Conservation (phyloP, 2,113 vertebrate genomes). For the Stomatorhinus ivindoensis region DNA sequence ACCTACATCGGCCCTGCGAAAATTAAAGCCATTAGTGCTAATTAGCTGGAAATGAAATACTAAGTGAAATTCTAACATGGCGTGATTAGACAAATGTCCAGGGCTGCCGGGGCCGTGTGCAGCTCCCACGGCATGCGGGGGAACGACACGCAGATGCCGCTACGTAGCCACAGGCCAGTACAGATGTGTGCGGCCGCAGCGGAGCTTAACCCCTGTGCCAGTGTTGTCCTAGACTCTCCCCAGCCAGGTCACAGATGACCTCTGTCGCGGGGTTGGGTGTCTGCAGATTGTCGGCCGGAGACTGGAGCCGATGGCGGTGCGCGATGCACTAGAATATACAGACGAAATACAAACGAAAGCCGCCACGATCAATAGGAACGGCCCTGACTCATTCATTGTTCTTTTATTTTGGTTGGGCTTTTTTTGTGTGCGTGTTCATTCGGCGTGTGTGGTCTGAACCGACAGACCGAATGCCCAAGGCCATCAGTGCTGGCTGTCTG, state of each 20-base stretch:
- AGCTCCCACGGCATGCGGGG: slow-evolving; percentile 31
- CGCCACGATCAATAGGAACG: background rate
- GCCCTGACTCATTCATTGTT: background rate
- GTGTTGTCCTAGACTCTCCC: background rate
- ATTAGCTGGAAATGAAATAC: slow-evolving; percentile 44
- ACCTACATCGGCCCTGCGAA: slow-evolving; percentile 42
- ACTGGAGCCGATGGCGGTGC: background rate
- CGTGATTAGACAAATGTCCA: slow-evolving; percentile 11
- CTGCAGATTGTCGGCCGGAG: background rate
- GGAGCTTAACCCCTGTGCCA: background rate
- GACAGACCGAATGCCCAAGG: background rate
- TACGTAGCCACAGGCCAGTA: background rate
- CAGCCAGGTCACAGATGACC: background rate
- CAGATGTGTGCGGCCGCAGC: background rate
- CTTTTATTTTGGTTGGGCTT: background rate
- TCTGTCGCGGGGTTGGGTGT: background rate
- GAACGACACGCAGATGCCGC: slow-evolving; percentile 3
- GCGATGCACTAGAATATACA: background rate
- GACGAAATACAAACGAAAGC: background rate
- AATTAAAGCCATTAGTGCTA: slow-evolving; percentile 49
- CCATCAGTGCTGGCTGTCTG: background rate
- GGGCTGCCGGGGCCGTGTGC: slow-evolving; percentile 33
- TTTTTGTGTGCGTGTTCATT: background rate
- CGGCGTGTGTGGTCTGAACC: background rate
- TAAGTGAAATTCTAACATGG: slow-evolving; percentile 40